These are phyloP conservation scores for Drosophila orena DNA, from an alignment of 1,140 invertebrate species.

Conservation along the genomic window DNA sequence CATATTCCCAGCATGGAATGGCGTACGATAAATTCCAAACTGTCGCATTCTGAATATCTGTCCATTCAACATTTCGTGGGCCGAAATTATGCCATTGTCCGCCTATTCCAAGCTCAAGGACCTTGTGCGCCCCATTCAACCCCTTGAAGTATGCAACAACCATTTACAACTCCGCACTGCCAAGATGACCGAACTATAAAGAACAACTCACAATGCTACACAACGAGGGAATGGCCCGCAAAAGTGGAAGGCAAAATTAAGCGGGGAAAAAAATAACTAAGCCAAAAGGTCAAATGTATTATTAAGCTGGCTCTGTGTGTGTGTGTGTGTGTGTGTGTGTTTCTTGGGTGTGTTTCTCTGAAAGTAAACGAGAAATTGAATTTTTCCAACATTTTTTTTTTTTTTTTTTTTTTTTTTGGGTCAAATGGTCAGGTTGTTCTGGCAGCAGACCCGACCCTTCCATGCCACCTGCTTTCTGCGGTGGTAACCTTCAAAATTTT, in stretches of 20 bases:
- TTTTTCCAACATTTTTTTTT: not conserved
- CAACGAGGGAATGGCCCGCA: constrained; percentile 21
- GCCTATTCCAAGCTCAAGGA: constrained; percentile 1
- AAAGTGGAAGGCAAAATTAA: constrained; percentile 6
- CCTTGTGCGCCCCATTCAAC: not conserved
- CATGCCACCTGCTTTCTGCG: constrained; percentile 10
- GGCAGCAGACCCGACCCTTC: not conserved
- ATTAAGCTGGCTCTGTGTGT: constrained; percentile 40
- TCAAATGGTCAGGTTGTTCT: constrained; percentile 55
- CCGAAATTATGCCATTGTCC: constrained; percentile 1
- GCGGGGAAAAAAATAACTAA: constrained; percentile 48
- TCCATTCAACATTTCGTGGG: not conserved
- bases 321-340: constrained; percentile 20
- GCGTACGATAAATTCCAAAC: not conserved
- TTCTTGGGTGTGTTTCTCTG: constrained; percentile 39
- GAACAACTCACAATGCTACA: constrained; percentile 42
- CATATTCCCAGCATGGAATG: too few relatives aligned
- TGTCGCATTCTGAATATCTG: not conserved
- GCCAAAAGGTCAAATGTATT: constrained; percentile 81
- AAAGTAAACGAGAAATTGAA: constrained; percentile 41
- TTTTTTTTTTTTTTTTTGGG: constrained; percentile 24
- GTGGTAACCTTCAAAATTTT: constrained; percentile 75
- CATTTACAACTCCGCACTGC: constrained; percentile 34
- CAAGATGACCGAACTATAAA: constrained; percentile 27
- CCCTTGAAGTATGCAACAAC: constrained; percentile 25